Conservation (phyloP, 2,113 vertebrate genomes). For the Albula glossodonta region DNA sequence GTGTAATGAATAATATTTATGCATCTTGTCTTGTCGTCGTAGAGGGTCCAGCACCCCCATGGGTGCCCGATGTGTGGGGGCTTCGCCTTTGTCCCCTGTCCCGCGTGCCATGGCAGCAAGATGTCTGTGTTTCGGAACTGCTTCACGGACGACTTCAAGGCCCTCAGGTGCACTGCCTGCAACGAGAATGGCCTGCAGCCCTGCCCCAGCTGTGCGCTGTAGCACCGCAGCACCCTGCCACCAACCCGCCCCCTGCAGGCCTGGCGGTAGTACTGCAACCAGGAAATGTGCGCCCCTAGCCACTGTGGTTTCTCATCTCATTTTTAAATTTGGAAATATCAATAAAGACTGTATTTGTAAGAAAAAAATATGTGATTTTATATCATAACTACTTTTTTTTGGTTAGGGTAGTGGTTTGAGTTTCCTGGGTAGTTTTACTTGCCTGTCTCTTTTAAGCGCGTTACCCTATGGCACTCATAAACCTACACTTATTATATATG, state of each 20-base stretch:
- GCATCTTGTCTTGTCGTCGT: slow-evolving; percentile 26
- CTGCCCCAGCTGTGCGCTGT: slow-evolving; percentile 81
- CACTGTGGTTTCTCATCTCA: not conserved
- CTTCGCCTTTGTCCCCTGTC: slow-evolving; percentile 92
- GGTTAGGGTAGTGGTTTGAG: not conserved
- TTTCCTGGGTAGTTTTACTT: not conserved
- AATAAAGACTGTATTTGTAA: not conserved
- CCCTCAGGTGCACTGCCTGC: slow-evolving; percentile 93
- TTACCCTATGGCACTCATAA: not conserved
- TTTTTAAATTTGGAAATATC: not conserved
- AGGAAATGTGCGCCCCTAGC: not conserved
- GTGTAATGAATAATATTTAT: not conserved
- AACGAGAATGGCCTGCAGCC: slow-evolving; percentile 96
- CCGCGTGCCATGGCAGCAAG: slow-evolving; percentile 98
- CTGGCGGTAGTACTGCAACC: slow-evolving; percentile 35
- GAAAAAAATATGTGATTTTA: not conserved
- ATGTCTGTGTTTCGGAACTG: slow-evolving; percentile 98
- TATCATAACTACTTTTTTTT: not conserved
- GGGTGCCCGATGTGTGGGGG: slow-evolving; percentile 89
- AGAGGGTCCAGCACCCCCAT: slow-evolving; percentile 92
- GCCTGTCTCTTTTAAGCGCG: not conserved
- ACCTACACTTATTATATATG: not conserved
- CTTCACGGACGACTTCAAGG: slow-evolving; percentile 98
- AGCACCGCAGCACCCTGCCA: slow-evolving; percentile 50
- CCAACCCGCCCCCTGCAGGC: slow-evolving; percentile 21